phyloP scores from a whole-genome alignment of 2,113 vertebrate species.

The Zosterops pallidus region DNA sequence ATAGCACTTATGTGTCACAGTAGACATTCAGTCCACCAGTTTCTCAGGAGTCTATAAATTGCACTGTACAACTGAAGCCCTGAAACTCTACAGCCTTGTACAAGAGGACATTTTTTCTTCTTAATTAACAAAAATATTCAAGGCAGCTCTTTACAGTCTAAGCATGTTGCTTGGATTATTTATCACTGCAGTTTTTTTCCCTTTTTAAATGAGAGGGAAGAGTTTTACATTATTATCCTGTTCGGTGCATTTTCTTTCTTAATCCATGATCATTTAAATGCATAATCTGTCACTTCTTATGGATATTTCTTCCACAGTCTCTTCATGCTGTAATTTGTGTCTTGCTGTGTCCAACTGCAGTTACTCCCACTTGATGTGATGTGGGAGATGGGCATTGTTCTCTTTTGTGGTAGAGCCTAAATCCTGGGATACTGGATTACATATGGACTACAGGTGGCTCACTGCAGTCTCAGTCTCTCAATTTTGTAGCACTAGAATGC shows the following conservation, averaged over 20 bases:
- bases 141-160: conserved; percentile 13
- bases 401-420: not conserved
- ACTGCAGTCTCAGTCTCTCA: not conserved
- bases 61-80: not conserved
- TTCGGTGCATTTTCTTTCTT: not conserved
- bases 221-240: not conserved
- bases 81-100: not conserved
- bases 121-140: conserved; percentile 14
- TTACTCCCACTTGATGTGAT: not conserved
- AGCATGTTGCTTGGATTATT: not conserved
- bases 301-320: not conserved
- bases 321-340: not conserved
- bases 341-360: not conserved
- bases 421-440: not conserved
- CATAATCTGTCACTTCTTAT: not conserved
- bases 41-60: conserved; percentile 39
- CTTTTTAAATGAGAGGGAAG: not conserved
- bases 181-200: not conserved
- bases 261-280: not conserved
- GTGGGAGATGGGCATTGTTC: not conserved
- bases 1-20: not conserved
- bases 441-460: not conserved
- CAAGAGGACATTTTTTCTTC: not conserved
- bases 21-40: not conserved
- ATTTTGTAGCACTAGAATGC: not conserved